Base-by-base conservation (phyloP, 2,888 invertebrate species). In the Diarsia mendica region DNA sequence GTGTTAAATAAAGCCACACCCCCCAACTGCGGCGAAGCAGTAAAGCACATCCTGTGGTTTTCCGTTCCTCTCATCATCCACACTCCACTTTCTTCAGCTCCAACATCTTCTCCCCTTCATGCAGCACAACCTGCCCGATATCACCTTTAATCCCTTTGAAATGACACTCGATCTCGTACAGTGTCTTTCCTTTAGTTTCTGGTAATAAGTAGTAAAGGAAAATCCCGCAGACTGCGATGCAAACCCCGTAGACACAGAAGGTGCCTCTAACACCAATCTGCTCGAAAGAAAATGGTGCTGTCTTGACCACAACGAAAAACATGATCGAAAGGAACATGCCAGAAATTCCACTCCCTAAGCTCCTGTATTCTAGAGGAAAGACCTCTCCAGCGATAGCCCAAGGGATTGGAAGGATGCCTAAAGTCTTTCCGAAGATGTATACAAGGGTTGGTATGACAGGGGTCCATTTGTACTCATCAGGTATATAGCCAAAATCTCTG, bases 321-420 rank as follows among this genome's bases (percentile, higher is more conserved):
- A 97, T 97, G 8, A 97, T 89, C 33, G 97, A 97, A 0, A 97
- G 95, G 72, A 97, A 96, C 92, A 97, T 97, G 1, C 97, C 97
- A 28, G 97, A 97, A 28, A 98, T 94, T 0, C 98, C 97, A 49
- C 98, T 97, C 0, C 98, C 98, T 0, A 97, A 91, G 49, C 97
- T 97, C 64, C 97, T 96, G 71, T 97, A 97, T 2, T 96, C 96
- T 39, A 97, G 93, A 0, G 98, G 97, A 84, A 98, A 98, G 8
- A 98, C 94, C 90, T 98, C 98, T 0, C 98, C 98, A 77, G 97
- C 97, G 90, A 98, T 97, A 18, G 97, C 97, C 97, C 98, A 98
- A 0, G 98, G 98, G 71, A 98, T 94, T 0, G 98, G 97, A 46
- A 97, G 90, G 55, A 97, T 95, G 0, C 98, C 97, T 18, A 97